Base-by-base conservation (phyloP, 2,113 vertebrate species). In the Eubucco bourcierii region DNA sequence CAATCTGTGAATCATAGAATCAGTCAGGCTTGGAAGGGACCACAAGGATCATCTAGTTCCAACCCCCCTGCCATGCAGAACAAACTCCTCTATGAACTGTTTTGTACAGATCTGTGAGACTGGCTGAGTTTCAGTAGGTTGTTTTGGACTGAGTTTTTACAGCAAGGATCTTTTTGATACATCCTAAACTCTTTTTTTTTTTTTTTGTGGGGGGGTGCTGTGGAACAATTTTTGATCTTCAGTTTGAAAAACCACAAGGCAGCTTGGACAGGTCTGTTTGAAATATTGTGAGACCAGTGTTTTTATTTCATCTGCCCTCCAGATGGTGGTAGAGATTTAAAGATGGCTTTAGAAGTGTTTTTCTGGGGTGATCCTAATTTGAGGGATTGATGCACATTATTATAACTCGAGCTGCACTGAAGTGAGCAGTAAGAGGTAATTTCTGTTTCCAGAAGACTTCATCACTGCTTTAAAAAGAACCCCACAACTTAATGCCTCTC, bases 271-370 rank as follows among this genome's bases (percentile, higher is more conserved):
- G 3, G 3, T 44, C 28, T 90, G 9, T 33, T 60, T 84, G 33
- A 84, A 84, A 46, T 58, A 21, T 3, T 60, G 2, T 58, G 16
- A 29, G 64, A 66, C 17, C 76, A 66, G 37, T 56, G 4, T 11
- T 33, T 87, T 80, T 88, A 73, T 84, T 96, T 65, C 84, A 33
- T 68, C 80, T 46, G 33, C 46, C 95, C 95, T 97, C 87, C 97
- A 97, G 95, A 90, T 95, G 95, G 96, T 95, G 75, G 83, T 95
- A 97, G 95, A 96, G 88, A 76, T 68, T 91, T 96, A 80, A 84
- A 64, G 47, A 65, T 63, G 12, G 6, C 10, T 82, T 50, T 66
- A 8, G 34, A 88, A 78, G 25, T 21, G 5, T 37, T 65, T 67
- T 37, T 76, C 17, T 80, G 41, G 39, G 47, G 3, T 64, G 27